Percentiles rank a stretch among this genome's conserved stretches.
phyloP scores from a whole-genome alignment of 2,888 invertebrate genomes.

The Eucriotettix oculatus region DNA sequence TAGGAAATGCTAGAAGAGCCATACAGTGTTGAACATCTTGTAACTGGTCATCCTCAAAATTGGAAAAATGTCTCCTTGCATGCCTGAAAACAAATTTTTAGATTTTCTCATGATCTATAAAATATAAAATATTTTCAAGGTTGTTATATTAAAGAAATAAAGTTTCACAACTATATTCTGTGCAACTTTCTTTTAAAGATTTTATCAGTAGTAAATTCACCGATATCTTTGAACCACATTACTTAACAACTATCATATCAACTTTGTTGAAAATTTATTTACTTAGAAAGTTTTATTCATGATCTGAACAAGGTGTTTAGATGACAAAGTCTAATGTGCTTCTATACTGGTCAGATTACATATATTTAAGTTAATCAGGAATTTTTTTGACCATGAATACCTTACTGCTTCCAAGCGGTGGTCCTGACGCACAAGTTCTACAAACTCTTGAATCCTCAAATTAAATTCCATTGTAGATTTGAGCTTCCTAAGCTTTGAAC shows the following conservation, averaged over 20 bases:
- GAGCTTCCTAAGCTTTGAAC: constrained; percentile 83
- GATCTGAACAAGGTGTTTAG: too few species aligned
- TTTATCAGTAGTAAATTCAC: too few species aligned
- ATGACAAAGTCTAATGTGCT: too few species aligned
- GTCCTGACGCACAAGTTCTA: constrained; percentile 81
- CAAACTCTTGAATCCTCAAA: constrained; percentile 82
- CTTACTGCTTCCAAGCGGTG: constrained; percentile 78
- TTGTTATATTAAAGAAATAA: too few species aligned
- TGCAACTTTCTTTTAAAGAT: too few species aligned
- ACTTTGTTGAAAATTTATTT: too few species aligned
- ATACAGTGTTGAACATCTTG: constrained; percentile 83
- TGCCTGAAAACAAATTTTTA: constrained; percentile 35
- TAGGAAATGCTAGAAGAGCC: constrained; percentile 89
- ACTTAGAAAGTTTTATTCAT: too few species aligned
- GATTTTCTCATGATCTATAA: not conserved
- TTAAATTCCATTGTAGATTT: constrained; percentile 93
- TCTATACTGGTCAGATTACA: too few species aligned
- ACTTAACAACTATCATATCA: too few species aligned
- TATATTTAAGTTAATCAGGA: too few species aligned
- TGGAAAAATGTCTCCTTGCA: constrained; percentile 81
- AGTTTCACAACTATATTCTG: too few species aligned
- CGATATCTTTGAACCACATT: too few species aligned
- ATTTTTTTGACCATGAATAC: constrained; percentile 20
- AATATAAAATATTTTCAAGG: not conserved
- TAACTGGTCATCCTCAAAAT: constrained; percentile 72